Base-by-base conservation (phyloP, 2,797 vertebrate genomes). In the Sandelia bainsii region DNA sequence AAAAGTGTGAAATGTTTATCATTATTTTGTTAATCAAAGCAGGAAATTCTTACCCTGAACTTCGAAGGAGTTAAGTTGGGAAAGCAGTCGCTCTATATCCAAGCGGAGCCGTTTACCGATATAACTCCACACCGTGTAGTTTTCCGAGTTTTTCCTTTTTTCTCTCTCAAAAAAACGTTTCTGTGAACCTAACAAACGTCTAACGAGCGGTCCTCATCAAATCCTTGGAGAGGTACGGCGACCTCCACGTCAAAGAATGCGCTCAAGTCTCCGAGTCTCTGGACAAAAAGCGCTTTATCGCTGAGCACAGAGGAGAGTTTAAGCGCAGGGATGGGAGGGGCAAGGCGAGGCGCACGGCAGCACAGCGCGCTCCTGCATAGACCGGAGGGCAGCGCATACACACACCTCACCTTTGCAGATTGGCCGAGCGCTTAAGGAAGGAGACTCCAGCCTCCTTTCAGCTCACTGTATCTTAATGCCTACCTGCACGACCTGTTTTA, bases 221-320 rank as follows among this genome's bases (percentile, higher is more conserved):
- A 76, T 79, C 79, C 81, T 77, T 27, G 74, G 80, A 81, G 88
- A 87, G 70, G 62, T 62, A 72, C 81, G 54, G 61, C 71, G 75
- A 79, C 77, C 82, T 92, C 88, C 88, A 85, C 75, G 88, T 87
- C 80, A 77, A 89, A 90, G 89, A 92, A 92, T 91, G 88, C 85
- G 89, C 88, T 87, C 79, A 57, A 88, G 87, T 42, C 40, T 42
- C 81, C 82, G 83, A 82, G 76, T 87, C 83, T 75, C 60, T 42
- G 82, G 78, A 89, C 87, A 86, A 89, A 92, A 90, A 90, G 88
- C 84, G 88, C 90, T 91, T 91, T 91, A 92, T 92, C 82, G 87
- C 86, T 67, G 87, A 79, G 80, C 76, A 62, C 77, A 78, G 84
- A 71, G 74, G 73, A 87, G 84, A 86, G 87, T 72, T 77, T 45